Base-by-base conservation (phyloP, 2,113 vertebrate genomes). In the Ailurus styani region DNA sequence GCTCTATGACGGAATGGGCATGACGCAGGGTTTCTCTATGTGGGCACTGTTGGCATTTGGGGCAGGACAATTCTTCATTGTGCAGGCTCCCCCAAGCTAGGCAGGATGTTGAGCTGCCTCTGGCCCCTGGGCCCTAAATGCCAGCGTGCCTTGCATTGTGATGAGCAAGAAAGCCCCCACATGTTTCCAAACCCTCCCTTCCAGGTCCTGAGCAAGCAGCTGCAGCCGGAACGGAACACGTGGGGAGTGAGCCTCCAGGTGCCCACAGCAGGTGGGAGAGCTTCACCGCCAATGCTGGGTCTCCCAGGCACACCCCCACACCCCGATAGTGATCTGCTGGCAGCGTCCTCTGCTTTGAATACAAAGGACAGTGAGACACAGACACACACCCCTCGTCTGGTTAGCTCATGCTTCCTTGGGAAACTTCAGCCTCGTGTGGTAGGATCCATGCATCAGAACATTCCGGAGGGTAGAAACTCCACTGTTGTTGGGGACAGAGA, bases 301-400 rank as follows among this genome's bases (percentile, higher is more conserved):
- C 81, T 45, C 93, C 91, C 29, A 14, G 47, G 34, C 82, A 73
- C 73, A 55, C 60, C 79, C 94, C 77, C 87, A 60, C 68, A 20
- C 34, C 4, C 84, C 37, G 92, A 96, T 82, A 95, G 40, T 0
- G 1, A 91, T 94, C 94, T 86, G 77, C 64, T 86, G 95, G 88
- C 83, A 50, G 64, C 37, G 18, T 31, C 54, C 81, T 73, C 68
- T 25, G 57, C 88, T 96, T 68, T 62, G 94, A 84, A 92, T 88
- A 95, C 90, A 96, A 97, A 97, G 94, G 87, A 96, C 82, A 90
- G 54, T 12, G 45, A 93, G 29, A 91, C 55, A 62, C 66, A 87
- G 68, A 77, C 42, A 34, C 75, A 78, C 75, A 34, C 47, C 14
- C 29, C 27, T 62, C 52, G 84, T 93, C 52, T 78, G 77, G 52